Percentiles rank a stretch among this genome's conserved stretches.
Conservation (phyloP, 2,888 invertebrate species). For the Eumacrocentrus americanus region DNA sequence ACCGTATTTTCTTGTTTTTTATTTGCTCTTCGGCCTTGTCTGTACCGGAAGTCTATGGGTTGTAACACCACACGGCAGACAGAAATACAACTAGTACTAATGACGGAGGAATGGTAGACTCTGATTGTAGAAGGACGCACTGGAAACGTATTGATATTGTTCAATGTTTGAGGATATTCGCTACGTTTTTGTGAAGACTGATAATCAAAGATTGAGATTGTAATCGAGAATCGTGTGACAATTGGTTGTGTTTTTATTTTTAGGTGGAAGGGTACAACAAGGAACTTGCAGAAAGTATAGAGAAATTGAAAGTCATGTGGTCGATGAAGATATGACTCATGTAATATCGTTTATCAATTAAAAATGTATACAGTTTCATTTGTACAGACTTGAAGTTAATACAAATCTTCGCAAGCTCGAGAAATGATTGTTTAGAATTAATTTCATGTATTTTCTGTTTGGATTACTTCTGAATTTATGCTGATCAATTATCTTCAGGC, state of each 20-base stretch:
- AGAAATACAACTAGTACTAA: constrained; percentile 28
- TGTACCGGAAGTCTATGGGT: constrained; percentile 34
- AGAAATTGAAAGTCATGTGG: constrained; percentile 7
- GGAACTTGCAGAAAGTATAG: background rate
- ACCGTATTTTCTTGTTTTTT: constrained; percentile 17
- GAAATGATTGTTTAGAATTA: too few relatives aligned
- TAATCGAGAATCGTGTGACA: background rate
- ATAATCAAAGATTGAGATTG: background rate
- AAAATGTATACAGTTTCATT: background rate
- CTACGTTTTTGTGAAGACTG: background rate
- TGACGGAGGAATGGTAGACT: constrained; percentile 24
- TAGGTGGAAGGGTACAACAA: too few relatives aligned
- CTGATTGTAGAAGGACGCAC: background rate
- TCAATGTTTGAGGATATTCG: too few relatives aligned
- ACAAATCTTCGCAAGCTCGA: background rate
- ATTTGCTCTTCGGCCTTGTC: constrained; percentile 11
- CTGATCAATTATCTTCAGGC: too few relatives aligned
- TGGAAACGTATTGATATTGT: background rate
- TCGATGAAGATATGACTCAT: constrained; percentile 8
- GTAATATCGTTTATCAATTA: background rate
- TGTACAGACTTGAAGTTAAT: background rate
- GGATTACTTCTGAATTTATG: too few relatives aligned
- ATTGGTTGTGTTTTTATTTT: background rate
- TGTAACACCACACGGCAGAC: constrained; percentile 32
- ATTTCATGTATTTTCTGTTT: too few relatives aligned